Base-by-base conservation (phyloP, 2,888 invertebrate genomes). In the Nemoura dubitans region DNA sequence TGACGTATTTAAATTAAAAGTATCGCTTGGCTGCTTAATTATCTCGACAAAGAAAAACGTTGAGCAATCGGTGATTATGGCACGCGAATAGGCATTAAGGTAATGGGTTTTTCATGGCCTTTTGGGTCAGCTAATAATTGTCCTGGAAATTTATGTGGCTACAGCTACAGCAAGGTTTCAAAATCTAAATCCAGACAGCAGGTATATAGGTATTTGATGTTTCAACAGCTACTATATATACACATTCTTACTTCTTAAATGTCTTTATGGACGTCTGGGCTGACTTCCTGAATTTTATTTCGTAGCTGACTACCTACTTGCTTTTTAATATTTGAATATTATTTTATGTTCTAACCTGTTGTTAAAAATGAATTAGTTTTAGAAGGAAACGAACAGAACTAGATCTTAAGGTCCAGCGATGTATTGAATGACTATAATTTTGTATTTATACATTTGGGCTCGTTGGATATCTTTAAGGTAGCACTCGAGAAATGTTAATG, bases 401-500 rank as follows among this genome's bases (percentile, higher is more conserved):
- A 59, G 3, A 36, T 10, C 3, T 36, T 7, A 59, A 59, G 59
- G 59, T 21, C 59, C 59, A 6, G 59, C 2, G 16, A 7, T 21
- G n/a, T n/a, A n/a, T 59, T 21, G 59, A 30, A 16, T 36, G 42
- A 42, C 42, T 83, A 83, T 83, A 83, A 83, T 83, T 83, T 36
- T n/a, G 25, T 42, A 43, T 83, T 83, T 43, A 83, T 25, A 83
- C 10, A 83, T 25, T 25, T 83, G 43, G 10, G 42, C 21, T 59
- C 59, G 59, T 59, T 59, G 59, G 59, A 7, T 36, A 26, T n/a
- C n/a, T 25, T 83, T 83, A 21, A 83, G 83, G 83, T 83, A 83
- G 83, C 83, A 83, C 26, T 83, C 25, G 42, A n/a, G n/a, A 78
- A 27, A 26, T 26, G 83, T 83, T 83, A 83, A 83, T 83, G 83